These are phyloP conservation scores for Pediacus dermestoides DNA, from an alignment of 2,888 invertebrate genomes.

Conservation along the genomic window DNA sequence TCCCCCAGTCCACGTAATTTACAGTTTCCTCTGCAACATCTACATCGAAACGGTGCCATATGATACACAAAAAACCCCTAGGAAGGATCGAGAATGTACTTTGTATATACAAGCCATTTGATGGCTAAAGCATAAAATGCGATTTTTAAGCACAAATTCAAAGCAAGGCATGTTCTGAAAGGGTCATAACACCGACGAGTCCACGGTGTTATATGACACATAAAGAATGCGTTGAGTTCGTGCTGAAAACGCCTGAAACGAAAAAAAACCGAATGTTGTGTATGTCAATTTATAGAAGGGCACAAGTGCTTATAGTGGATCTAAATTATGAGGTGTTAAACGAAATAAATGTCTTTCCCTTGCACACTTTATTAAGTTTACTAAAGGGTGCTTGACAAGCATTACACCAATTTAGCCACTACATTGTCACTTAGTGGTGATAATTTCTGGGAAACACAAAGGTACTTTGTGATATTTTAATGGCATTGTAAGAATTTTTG, in stretches of 20 bases:
- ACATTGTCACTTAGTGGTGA: too few relatives aligned
- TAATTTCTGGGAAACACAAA: too few relatives aligned
- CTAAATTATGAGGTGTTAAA: too few relatives aligned
- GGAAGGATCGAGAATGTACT: conserved; percentile 1
- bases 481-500: too few relatives aligned
- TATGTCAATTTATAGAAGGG: conserved; percentile 7
- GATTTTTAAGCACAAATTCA: conserved; percentile 18
- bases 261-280: neutral
- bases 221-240: conserved; percentile 19
- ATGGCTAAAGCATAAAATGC: neutral
- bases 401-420: too few relatives aligned
- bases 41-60: too few relatives aligned
- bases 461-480: too few relatives aligned
- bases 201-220: conserved; percentile 36
- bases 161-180: conserved; percentile 8
- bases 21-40: too few relatives aligned
- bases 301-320: conserved; percentile 5
- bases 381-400: neutral
- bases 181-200: conserved; percentile 37
- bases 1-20: too few relatives aligned
- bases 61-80: too few relatives aligned
- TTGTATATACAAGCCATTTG: too few relatives aligned
- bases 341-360: conserved; percentile 1
- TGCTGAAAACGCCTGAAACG: conserved; percentile 10
- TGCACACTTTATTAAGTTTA: neutral